Base-by-base conservation (phyloP, 1,140 invertebrate genomes). In the Drosophila sturtevanti region DNA sequence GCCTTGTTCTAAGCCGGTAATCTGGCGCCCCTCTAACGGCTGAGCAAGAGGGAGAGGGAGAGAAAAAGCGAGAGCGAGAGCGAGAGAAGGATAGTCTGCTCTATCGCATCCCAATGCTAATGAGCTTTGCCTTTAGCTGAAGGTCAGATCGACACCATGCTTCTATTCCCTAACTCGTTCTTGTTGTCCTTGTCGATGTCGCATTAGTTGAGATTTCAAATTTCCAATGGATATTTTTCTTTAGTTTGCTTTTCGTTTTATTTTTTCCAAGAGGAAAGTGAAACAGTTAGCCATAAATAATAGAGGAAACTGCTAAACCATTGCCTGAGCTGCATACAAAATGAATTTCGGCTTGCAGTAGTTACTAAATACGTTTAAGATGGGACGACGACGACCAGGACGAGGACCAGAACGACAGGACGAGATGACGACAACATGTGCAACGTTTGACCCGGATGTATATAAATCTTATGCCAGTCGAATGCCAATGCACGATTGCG, bases 281-380 rank as follows among this genome's bases (percentile, higher is more conserved):
- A 69, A 86, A 74, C 71, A 82, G 79, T 70, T 70, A 79, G 81
- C 82, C 77, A 86, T 87, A 89, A 89, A 89, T 87, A 84, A 89
- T 84, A 84, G 72, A 80, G 79, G 79, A 89, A 87, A 87, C 82
- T 84, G 84, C 84, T 89, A 77, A 87, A 86, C 79, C 68, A 81
- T 77, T 63, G 72, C 84, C 76, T 73, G 84, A 69, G 77, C 79
- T 89, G 84, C 84, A 89, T 89, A 84, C 84, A 55, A 84, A 89
- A 89, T 89, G 84, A 80, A 72, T 11, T 58, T 48, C 21, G 24
- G n/a, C 68, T 63, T 65, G 67, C 66, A 66, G 60, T 78, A 66
- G 60, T 78, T 63, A 68, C 84, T 89, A 89, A 89, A 89, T 89
- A 89, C 84, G 85, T 89, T 89, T 89, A 89, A 89, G 84, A 89